phyloP scores from a whole-genome alignment of 2,113 vertebrate genomes.

The Alces alces region DNA sequence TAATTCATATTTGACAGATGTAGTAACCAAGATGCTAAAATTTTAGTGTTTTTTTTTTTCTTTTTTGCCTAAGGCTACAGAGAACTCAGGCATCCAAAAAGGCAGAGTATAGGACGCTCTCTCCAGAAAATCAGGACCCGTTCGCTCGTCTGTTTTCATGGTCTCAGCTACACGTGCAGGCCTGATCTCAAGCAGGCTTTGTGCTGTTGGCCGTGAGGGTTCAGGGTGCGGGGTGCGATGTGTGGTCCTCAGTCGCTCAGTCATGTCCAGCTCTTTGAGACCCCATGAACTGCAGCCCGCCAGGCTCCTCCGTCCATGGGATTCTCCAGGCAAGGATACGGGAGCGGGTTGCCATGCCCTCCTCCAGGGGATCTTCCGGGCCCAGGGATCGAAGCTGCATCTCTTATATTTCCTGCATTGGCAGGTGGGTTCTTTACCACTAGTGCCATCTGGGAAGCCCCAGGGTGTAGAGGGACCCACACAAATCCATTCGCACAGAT shows the following conservation, averaged over 20 bases:
- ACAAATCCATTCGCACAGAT: not conserved
- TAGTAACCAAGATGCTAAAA: slow-evolving; percentile 27
- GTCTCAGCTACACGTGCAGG: not conserved
- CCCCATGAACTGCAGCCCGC: fast-evolving
- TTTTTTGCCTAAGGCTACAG: not conserved
- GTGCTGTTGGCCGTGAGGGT: not conserved
- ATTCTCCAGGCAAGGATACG: not conserved
- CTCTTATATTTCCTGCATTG: not conserved
- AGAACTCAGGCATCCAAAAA: not conserved
- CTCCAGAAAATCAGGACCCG: not conserved
- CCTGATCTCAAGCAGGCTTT: not conserved
- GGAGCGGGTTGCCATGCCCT: not conserved
- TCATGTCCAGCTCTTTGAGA: not conserved
- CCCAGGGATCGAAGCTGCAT: not conserved
- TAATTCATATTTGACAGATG: slow-evolving; percentile 35
- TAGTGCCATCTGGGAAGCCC: not conserved
- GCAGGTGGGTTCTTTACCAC: not conserved
- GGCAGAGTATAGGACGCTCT: not conserved
- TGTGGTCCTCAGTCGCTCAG: not conserved
- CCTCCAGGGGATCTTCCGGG: not conserved
- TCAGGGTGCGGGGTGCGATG: no score
- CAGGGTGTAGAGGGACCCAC: not conserved
- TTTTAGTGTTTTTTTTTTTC: not conserved
- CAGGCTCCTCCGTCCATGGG: not conserved
- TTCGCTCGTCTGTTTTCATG: not conserved